A percentile compares a stretch with the other conserved stretches of the same genome.
These are phyloP conservation scores for Clupea harengus DNA, from an alignment of 2,113 vertebrate species.

Conservation along the genomic window DNA sequence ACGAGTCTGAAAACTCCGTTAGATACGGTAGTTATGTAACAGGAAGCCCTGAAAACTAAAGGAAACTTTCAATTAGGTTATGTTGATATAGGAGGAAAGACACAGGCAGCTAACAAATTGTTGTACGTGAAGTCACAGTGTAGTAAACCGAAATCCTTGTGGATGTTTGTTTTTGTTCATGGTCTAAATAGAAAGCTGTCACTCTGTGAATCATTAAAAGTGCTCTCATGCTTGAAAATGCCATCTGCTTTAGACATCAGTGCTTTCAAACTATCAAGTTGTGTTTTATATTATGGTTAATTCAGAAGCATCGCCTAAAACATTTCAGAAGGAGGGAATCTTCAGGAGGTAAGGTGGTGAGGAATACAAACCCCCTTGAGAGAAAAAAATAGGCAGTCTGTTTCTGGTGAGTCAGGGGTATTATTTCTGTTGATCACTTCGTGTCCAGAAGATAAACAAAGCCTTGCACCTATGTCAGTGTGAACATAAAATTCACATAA, in stretches of 20 bases:
- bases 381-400: too few species aligned
- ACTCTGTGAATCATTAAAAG: background rate
- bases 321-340: too few species aligned
- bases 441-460: background rate
- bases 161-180: background rate
- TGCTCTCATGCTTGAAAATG: background rate
- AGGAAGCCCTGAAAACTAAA: background rate
- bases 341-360: too few species aligned
- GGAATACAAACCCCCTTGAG: too few species aligned
- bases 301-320: too few species aligned
- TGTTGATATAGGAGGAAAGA: background rate
- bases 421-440: background rate
- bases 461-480: background rate
- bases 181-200: background rate
- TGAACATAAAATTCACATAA: background rate
- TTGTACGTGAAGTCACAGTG: background rate
- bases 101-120: background rate
- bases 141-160: background rate
- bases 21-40: background rate
- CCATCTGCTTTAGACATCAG: background rate
- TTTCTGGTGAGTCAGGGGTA: background rate
- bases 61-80: background rate
- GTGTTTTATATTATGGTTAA: too few species aligned
- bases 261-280: background rate
- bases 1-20: background rate